A percentile compares a stretch with the other conserved stretches of the same genome.
Evolutionary conservation across 2,797 vertebrate species (phyloP).

Genomic region (Crocidura indochinensis): DNA sequence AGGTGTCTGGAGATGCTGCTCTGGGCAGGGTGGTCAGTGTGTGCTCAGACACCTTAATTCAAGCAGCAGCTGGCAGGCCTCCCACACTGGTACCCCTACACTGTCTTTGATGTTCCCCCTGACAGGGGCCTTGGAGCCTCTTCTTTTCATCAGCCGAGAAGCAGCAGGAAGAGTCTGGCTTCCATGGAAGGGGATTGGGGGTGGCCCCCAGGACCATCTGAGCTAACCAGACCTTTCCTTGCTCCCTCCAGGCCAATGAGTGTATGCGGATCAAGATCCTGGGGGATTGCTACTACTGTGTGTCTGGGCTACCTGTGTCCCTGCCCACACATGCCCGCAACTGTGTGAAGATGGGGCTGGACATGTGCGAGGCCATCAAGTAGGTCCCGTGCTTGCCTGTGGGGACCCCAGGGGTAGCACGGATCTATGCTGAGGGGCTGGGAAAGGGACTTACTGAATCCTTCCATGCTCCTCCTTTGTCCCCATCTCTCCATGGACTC

Average conservation of each 20-base stretch:
- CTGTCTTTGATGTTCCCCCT: too few species aligned
- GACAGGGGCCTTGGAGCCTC: not conserved
- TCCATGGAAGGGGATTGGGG: too few species aligned
- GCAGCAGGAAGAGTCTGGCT: too few species aligned
- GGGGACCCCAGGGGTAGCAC: fast-evolving
- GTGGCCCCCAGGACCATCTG: too few species aligned
- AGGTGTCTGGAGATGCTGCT: not conserved
- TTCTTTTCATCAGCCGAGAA: too few species aligned
- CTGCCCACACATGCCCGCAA: slow-evolving; percentile 98
- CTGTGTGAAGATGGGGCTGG: slow-evolving; percentile 99
- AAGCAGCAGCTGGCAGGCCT: too few species aligned
- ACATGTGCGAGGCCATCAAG: slow-evolving; percentile 99
- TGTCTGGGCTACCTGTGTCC: slow-evolving; percentile 97
- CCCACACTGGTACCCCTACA: not conserved
- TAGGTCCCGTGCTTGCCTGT: slow-evolving; percentile 89
- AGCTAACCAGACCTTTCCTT: not conserved
- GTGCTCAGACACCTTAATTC: not conserved
- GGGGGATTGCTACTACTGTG: slow-evolving; percentile 99
- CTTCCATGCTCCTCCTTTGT: not conserved
- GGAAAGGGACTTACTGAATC: not conserved
- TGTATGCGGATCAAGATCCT: slow-evolving; percentile 99
- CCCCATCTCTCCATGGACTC: not conserved
- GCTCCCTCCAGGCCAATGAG: slow-evolving; percentile 95
- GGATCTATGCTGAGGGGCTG: not conserved
- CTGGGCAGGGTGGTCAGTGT: not conserved